phyloP scores from a whole-genome alignment of 2,797 vertebrate species.

The Neosilurus hyrtlii region DNA sequence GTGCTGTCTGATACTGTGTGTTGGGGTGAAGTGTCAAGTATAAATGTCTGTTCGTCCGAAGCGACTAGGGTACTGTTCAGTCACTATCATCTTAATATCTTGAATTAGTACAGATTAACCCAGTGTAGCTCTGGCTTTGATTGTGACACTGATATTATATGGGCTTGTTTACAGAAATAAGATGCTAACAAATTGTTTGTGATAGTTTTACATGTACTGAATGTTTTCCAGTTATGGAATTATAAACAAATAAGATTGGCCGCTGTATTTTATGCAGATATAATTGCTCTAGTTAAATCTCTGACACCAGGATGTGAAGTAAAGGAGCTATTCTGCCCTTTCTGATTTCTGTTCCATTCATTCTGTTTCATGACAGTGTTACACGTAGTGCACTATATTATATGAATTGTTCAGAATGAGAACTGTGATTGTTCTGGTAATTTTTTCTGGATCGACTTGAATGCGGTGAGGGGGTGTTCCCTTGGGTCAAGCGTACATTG shows the following conservation, averaged over 20 bases:
- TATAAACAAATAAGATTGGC: conserved; percentile 46
- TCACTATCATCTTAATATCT: background rate
- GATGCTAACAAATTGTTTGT: too few relatives aligned
- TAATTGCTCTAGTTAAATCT: conserved; percentile 56
- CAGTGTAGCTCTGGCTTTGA: background rate
- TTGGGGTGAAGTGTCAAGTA: background rate
- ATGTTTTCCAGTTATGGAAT: conserved; percentile 23
- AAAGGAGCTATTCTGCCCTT: background rate
- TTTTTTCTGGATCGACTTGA: conserved; percentile 21
- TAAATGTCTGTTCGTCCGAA: background rate
- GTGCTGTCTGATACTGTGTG: background rate
- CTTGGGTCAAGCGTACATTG: background rate
- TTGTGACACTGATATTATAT: background rate
- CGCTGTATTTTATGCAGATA: conserved; percentile 38
- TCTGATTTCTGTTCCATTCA: background rate
- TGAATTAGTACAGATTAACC: background rate
- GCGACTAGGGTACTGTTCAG: too few relatives aligned
- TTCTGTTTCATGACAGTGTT: conserved; percentile 14
- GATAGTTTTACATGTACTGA: too few relatives aligned
- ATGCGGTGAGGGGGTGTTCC: conserved; percentile 1
- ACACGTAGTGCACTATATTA: background rate
- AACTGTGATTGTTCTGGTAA: background rate
- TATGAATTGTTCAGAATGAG: conserved; percentile 2
- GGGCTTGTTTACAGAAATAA: background rate
- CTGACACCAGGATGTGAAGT: conserved; percentile 19